Base-by-base conservation (phyloP, 1,140 invertebrate genomes). In the Whitmania pigra region DNA sequence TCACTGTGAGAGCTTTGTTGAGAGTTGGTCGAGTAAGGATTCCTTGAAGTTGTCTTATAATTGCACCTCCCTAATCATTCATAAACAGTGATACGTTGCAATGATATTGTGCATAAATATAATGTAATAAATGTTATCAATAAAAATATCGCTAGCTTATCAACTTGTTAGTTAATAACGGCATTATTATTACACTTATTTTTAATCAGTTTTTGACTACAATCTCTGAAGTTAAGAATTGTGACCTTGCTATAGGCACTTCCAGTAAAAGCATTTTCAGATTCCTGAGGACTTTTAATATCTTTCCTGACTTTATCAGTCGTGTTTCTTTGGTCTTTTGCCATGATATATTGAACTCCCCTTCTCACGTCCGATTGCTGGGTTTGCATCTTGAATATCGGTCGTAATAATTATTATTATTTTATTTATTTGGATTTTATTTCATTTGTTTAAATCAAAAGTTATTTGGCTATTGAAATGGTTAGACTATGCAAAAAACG, bases 291-390 rank as follows among this genome's bases (percentile, higher is more conserved):
- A n/a, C 36, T 70, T 5, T 17, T 15, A 22, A 70, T 70, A 15
- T 20, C 1, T n/a, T 70, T 70, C 53, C 69, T 49, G 22, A 70
- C 69, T 25, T 36, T 36, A 0, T 70, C 69, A 20, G 69, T 49
- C 17, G 69, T 70, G 22, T 70, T 70, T 22, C 53, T 70, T 49
- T 70, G 69, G 49, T 70, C 69, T 25, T 25, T 70, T 36, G 15
- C 53, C 31, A 49, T 49, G 69, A 70, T 54, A 15, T 25, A 22
- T 49, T 70, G 69, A 2, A 70, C 29, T 0, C 69, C 69, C 17
- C 69, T 20, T 15, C 69, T 20, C 49, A 27, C 18, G 43, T 70
- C 69, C 13, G 49, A 49, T 49, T 70, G 69, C 25, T 70, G 69
- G 5, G 31, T 49, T n/a, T 27, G 53, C n/a, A 36, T 70, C 69